A percentile compares a stretch with the other conserved stretches of the same genome.
Evolutionary conservation across 2,797 vertebrate species (phyloP).

Genomic region (Geotrypetes seraphini): DNA sequence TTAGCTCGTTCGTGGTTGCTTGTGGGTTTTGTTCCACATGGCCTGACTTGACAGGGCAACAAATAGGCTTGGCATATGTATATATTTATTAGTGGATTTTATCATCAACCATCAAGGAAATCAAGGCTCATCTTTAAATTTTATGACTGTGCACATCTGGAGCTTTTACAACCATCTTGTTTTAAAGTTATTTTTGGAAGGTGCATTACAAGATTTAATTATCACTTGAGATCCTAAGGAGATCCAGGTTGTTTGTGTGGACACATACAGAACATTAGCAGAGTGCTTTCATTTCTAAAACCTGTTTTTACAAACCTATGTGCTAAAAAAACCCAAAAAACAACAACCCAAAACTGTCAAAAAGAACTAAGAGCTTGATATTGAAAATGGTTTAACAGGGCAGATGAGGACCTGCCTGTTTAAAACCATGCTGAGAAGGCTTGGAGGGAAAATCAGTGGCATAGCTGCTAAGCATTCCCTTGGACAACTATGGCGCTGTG

Average conservation of each 20-base stretch:
- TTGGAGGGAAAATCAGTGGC: no score
- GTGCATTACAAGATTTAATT: slow-evolving; percentile 31
- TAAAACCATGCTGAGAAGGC: no score
- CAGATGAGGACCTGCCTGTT: no score
- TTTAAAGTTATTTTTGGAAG: slow-evolving; percentile 36
- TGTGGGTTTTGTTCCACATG: slow-evolving; percentile 28
- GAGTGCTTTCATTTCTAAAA: slow-evolving; percentile 6
- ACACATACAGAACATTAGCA: slow-evolving; percentile 18
- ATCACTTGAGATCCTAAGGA: slow-evolving; percentile 31
- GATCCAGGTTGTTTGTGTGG: slow-evolving; percentile 22
- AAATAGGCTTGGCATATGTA: slow-evolving; percentile 39
- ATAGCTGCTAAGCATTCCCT: no score
- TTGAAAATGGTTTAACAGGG: no score
- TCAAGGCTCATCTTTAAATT: slow-evolving; percentile 36
- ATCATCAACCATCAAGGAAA: slow-evolving; percentile 34
- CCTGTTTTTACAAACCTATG: not conserved
- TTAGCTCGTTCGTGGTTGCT: slow-evolving; percentile 37
- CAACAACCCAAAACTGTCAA: no score
- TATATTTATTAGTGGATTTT: slow-evolving; percentile 33
- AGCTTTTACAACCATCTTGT: slow-evolving; percentile 31
- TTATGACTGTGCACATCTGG: slow-evolving; percentile 28
- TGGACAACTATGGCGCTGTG: no score
- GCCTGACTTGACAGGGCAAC: slow-evolving; percentile 31
- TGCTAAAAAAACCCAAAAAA: not conserved
- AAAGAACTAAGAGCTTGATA: no score